Evolutionary conservation across 2,888 invertebrate genomes (phyloP).

Genomic region (Sycophila texana): DNA sequence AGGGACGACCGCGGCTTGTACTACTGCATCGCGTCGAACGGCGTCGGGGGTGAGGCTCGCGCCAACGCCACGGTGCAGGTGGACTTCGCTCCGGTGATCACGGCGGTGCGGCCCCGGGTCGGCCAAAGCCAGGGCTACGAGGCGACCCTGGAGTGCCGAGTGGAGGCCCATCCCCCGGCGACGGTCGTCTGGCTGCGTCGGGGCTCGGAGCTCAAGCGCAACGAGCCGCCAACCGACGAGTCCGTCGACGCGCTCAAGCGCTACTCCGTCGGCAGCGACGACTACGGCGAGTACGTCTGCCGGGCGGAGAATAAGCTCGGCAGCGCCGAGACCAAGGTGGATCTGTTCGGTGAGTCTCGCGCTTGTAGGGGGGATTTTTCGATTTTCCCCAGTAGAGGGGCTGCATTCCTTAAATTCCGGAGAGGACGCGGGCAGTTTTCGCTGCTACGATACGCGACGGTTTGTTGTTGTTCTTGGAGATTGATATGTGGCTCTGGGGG

Average conservation of each 20-base stretch:
- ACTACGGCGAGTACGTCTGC: conserved; percentile 50
- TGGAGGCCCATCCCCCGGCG: conserved; percentile 47
- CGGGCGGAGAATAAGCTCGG: conserved; percentile 48
- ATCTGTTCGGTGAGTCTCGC: conserved; percentile 49
- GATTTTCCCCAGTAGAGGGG: not conserved
- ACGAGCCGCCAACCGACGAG: conserved; percentile 9
- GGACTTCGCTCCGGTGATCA: conserved; percentile 38
- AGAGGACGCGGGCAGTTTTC: not conserved
- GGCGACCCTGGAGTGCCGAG: conserved; percentile 40
- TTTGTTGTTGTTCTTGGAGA: not conserved
- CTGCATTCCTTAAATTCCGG: not conserved
- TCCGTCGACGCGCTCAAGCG: conserved; percentile 23
- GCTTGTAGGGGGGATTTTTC: not conserved
- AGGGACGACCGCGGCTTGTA: conserved; percentile 53
- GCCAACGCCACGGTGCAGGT: conserved; percentile 42
- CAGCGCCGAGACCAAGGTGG: conserved; percentile 37
- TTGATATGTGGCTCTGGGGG: not conserved
- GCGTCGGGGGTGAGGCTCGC: conserved; percentile 27
- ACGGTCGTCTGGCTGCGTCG: conserved; percentile 39
- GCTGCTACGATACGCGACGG: not conserved
- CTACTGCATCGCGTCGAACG: conserved; percentile 49
- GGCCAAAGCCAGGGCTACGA: conserved; percentile 49
- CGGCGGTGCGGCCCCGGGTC: conserved; percentile 43
- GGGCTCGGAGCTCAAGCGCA: conserved; percentile 5
- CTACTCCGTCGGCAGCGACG: conserved; percentile 2